phyloP scores from a whole-genome alignment of 1,140 invertebrate species.

The Ditylenchus dipsaci region DNA sequence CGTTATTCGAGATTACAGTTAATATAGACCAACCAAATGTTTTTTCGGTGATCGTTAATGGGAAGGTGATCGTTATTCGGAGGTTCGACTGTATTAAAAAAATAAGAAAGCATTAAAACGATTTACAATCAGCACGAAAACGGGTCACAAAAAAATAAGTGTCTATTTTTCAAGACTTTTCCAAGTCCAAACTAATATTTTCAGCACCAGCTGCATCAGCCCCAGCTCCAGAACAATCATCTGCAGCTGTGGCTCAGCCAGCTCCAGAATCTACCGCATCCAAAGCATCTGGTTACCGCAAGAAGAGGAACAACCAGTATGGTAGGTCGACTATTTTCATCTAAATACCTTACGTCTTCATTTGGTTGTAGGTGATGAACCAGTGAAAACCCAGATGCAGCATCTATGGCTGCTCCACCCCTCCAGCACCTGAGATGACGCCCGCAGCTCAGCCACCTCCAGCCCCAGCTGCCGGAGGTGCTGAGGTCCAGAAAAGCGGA shows the following conservation, averaged over 20 bases:
- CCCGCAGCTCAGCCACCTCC: neutral
- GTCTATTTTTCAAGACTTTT: no score
- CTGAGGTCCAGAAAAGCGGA: constrained; percentile 5
- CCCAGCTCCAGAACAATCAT: constrained; percentile 1
- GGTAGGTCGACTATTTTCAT: neutral
- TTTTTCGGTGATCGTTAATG: no score
- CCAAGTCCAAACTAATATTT: neutral
- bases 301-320: constrained; percentile 3
- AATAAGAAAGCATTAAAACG: no score
- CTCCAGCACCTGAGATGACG: constrained; percentile 7
- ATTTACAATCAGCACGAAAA: no score
- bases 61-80: no score
- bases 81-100: no score
- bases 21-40: no score
- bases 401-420: neutral
- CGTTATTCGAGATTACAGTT: no score
- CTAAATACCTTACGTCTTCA: neutral
- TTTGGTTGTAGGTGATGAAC: constrained; percentile 7
- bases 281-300: neutral
- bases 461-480: neutral
- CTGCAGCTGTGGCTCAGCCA: constrained; percentile 4
- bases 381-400: neutral
- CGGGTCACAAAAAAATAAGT: no score
- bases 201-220: constrained; percentile 8
- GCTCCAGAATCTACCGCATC: neutral